Base-by-base conservation (phyloP, 1,140 invertebrate genomes). In the Thaumetopoea pityocampa region DNA sequence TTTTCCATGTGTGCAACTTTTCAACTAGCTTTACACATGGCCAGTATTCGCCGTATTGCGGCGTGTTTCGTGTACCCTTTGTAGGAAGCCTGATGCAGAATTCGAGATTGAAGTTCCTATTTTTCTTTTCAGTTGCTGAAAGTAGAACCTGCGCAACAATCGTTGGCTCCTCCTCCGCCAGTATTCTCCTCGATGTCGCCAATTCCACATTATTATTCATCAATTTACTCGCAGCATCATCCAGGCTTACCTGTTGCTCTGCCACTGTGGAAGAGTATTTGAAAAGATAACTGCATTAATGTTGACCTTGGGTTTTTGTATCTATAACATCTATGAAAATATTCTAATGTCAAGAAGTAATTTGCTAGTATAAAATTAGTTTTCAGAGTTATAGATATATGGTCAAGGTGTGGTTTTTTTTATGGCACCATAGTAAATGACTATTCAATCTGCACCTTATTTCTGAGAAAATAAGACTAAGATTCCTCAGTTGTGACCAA, bases 121-220 rank as follows among this genome's bases (percentile, higher is more conserved):
- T 20, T 48, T 40, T 33, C 14, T 5, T 60, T 53, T 4, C 60
- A 79, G 74, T 50, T 58, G 28, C 33, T 76, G 2, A 52, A 51
- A 27, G 33, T 55, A 2, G 61, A 77, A 5, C n/a, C 59, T 1
- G 57, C 59, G 10, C 67, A 68, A 27, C 52, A 51, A 1, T 51
- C 66, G 0, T 44, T 51, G 6, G 22, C 49, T 0, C 30, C 50
- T 0, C 28, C 28, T 2, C 19, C 52, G 0, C 26, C 47, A 2
- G 1, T 76, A 70, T 28, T 50, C 55, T 5, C 46, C 4, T 22
- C 67, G 4, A 6, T 67, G 6, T 58, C 55, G 0, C 36, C 51
- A 0, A 24, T 74, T 11, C 57, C 50, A 5, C 67, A 17, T 15
- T 74, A 43, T 30, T 11, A 52, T 2, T 19, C 18, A 30, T 5